A percentile compares a stretch with the other conserved stretches of the same genome.
Evolutionary conservation across 2,888 invertebrate species (phyloP).

Genomic region (Dynastes hyllus): DNA sequence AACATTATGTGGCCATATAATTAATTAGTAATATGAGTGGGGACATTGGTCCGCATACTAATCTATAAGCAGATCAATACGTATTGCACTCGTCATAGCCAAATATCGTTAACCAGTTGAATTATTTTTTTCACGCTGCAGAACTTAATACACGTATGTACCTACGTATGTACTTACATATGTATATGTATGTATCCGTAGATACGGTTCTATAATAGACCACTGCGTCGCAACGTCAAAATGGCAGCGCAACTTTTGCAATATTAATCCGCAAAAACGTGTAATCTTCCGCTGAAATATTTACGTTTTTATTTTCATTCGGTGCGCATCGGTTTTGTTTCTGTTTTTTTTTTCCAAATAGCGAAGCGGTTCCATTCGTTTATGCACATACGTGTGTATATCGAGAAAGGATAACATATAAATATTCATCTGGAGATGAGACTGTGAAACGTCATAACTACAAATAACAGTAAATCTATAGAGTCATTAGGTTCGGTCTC

Average conservation of each 20-base stretch:
- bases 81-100: too few species aligned
- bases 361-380: neutral
- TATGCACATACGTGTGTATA: constrained; percentile 9
- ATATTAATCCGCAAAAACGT: constrained; percentile 31
- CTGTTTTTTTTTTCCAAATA: neutral
- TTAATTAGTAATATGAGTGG: neutral
- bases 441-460: constrained; percentile 45
- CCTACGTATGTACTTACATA: neutral
- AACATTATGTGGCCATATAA: too few species aligned
- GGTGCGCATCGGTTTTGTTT: constrained; percentile 3
- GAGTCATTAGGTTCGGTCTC: constrained; percentile 31
- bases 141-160: neutral
- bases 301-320: constrained; percentile 45
- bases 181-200: neutral
- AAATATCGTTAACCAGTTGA: too few species aligned
- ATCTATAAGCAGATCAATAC: too few species aligned
- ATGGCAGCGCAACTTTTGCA: too few species aligned
- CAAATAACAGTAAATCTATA: constrained; percentile 50
- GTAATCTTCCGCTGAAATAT: constrained; percentile 37
- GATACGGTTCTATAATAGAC: neutral
- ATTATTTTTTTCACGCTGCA: too few species aligned
- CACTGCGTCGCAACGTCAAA: too few species aligned
- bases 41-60: too few species aligned
- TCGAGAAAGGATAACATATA: constrained; percentile 38
- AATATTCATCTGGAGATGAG: constrained; percentile 50